Evolutionary conservation across 2,797 vertebrate species (phyloP).

Genomic region (Gobionotothen gibberifrons): DNA sequence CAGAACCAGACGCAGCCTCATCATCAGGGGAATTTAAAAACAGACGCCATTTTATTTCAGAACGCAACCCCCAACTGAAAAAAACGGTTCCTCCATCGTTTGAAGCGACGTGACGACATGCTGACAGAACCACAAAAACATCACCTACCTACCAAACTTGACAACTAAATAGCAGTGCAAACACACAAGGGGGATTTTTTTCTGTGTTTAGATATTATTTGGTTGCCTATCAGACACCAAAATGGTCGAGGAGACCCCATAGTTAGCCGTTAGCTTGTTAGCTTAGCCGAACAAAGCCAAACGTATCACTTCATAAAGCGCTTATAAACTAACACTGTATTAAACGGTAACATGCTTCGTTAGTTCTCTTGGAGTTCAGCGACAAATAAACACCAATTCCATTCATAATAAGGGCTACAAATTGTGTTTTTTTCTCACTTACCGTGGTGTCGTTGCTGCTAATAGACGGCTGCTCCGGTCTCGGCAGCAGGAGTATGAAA

Average conservation of each 20-base stretch:
- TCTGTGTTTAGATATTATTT: neutral
- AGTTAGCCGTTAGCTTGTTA: slow-evolving; percentile 61
- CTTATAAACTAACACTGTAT: rapidly evolving
- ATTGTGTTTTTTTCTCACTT: neutral
- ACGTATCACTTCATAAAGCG: rapidly evolving
- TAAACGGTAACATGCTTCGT: rapidly evolving
- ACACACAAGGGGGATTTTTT: rapidly evolving
- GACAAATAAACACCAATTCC: rapidly evolving
- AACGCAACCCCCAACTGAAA: slow-evolving; percentile 13
- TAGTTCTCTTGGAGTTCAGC: rapidly evolving
- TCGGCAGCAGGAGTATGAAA: slow-evolving; percentile 16
- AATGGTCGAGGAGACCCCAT: slow-evolving; percentile 63
- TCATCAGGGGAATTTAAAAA: slow-evolving; percentile 32
- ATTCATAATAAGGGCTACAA: rapidly evolving
- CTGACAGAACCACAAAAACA: neutral
- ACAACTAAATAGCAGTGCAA: rapidly evolving
- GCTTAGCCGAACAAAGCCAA: slow-evolving; percentile 56
- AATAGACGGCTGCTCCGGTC: slow-evolving; percentile 15
- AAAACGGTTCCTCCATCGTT: neutral
- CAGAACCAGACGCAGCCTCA: neutral
- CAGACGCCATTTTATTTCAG: slow-evolving; percentile 80
- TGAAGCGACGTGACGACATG: neutral
- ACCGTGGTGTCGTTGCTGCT: slow-evolving; percentile 40
- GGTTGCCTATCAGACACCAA: slow-evolving; percentile 45
- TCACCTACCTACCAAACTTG: rapidly evolving